These are phyloP conservation scores for Fabriciana adippe DNA, from an alignment of 2,888 invertebrate genomes.

Conservation along the genomic window DNA sequence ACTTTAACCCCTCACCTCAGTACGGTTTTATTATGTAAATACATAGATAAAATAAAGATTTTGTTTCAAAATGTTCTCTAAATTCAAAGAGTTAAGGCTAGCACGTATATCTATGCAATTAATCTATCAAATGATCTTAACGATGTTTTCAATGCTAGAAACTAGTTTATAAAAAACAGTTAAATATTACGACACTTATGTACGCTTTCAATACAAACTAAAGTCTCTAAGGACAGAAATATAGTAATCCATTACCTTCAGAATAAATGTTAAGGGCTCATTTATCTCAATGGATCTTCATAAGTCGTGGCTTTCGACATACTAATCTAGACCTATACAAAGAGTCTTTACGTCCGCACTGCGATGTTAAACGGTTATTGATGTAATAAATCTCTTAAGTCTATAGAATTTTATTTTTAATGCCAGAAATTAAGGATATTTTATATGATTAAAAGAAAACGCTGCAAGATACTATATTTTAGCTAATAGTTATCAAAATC, in stretches of 20 bases:
- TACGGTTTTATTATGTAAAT: no score
- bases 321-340: slow-evolving; percentile 35
- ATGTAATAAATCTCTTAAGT: slow-evolving; percentile 12
- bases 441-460: no score
- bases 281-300: slow-evolving; percentile 36
- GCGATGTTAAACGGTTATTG: slow-evolving; percentile 23
- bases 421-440: no score
- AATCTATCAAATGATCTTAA: not conserved
- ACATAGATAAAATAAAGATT: no score
- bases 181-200: slow-evolving; percentile 3
- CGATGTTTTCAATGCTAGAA: not conserved
- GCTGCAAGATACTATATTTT: no score
- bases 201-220: slow-evolving; percentile 34
- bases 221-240: slow-evolving; percentile 32
- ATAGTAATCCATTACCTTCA: slow-evolving; percentile 39
- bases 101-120: no score
- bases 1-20: no score
- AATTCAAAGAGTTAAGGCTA: no score
- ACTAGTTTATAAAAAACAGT: not conserved
- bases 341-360: slow-evolving; percentile 20
- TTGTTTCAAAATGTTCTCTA: no score
- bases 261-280: slow-evolving; percentile 38
- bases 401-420: slow-evolving; percentile 1
- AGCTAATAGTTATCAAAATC: no score
- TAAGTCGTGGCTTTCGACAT: slow-evolving; percentile 39